Percentiles rank a stretch among this genome's conserved stretches.
These are phyloP conservation scores for Ptilorrhoa leucosticta DNA, from an alignment of 2,113 vertebrate species.

Conservation along the genomic window DNA sequence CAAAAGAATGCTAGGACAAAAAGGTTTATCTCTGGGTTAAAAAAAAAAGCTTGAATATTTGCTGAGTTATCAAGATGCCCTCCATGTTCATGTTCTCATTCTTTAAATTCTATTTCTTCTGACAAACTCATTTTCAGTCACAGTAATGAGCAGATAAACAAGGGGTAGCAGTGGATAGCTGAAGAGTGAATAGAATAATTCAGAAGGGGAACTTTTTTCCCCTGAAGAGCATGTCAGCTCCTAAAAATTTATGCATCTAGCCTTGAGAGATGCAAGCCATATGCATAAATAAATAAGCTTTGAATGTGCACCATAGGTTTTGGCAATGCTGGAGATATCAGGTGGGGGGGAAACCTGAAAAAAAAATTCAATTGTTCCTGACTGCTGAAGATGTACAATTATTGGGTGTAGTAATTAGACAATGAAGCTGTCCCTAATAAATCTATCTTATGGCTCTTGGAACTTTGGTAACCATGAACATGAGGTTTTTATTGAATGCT, in stretches of 20 bases:
- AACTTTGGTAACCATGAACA: background rate
- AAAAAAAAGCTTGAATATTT: background rate
- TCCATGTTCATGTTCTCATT: constrained; percentile 21
- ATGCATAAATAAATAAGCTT: constrained; percentile 62
- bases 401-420: constrained; percentile 47
- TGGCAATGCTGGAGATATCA: background rate
- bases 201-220: background rate
- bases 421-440: constrained; percentile 28
- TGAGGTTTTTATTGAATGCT: background rate
- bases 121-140: constrained; percentile 62
- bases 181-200: constrained; percentile 44
- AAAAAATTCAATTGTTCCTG: background rate
- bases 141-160: constrained; percentile 58
- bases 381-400: constrained; percentile 25
- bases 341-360: no score
- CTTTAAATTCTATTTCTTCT: constrained; percentile 58
- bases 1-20: background rate
- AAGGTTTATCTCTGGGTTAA: background rate
- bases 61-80: constrained; percentile 32
- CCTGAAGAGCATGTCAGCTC: constrained; percentile 27
- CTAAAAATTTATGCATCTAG: constrained; percentile 63
- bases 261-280: constrained; percentile 56
- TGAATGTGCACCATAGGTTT: background rate
- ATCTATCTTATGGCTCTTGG: background rate
- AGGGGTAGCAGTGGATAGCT: constrained; percentile 19